Percentiles rank a stretch among this genome's conserved stretches.
phyloP scores from a whole-genome alignment of 2,113 vertebrate genomes.

The Entelurus aequoreus region DNA sequence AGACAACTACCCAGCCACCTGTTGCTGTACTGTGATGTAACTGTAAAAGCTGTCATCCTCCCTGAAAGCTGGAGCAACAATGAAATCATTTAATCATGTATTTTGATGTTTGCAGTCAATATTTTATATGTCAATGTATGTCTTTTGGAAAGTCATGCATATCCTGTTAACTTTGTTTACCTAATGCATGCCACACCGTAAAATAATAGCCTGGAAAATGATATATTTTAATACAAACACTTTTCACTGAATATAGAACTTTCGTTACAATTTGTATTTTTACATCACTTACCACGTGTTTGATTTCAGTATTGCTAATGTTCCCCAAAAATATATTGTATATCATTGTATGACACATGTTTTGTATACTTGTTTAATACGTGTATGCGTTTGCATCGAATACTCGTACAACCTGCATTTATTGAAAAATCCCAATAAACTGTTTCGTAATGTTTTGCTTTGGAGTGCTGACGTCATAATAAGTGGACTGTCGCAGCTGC shows the following conservation, averaged over 20 bases:
- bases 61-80: too few relatives aligned
- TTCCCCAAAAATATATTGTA: not conserved
- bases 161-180: too few relatives aligned
- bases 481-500: constrained; percentile 49
- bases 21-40: constrained; percentile 71
- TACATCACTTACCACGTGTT: not conserved
- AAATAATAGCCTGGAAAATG: not conserved
- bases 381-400: not conserved
- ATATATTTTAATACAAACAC: not conserved
- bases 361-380: not conserved
- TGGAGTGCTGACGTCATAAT: constrained; percentile 51
- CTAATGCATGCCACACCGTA: too few relatives aligned
- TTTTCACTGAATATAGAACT: not conserved
- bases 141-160: not conserved
- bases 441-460: constrained; percentile 33
- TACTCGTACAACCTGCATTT: not conserved
- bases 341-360: not conserved
- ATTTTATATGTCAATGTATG: not conserved
- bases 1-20: constrained; percentile 70
- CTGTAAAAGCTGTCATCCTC: not conserved
- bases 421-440: constrained; percentile 9
- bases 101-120: not conserved
- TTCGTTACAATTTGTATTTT: not conserved
- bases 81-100: not conserved
- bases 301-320: not conserved